Base-by-base conservation (phyloP, 2,113 vertebrate species). In the Glaucidium brasilianum region DNA sequence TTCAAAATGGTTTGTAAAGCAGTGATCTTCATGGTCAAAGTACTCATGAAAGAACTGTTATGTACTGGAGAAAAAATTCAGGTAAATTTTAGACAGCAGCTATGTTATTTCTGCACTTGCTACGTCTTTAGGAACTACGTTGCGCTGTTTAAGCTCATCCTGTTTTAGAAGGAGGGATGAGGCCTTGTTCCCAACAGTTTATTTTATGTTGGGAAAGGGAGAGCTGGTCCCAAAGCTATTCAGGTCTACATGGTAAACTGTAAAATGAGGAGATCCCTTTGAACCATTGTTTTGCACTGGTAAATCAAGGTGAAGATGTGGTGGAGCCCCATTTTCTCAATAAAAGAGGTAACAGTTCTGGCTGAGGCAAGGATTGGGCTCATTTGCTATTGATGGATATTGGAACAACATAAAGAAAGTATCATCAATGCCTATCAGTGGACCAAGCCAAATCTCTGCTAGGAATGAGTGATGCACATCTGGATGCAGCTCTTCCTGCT, bases 1-100 rank as follows among this genome's bases (percentile, higher is more conserved):
- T 88, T 96, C 21, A 73, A 79, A 81, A 73, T 69, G 35, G 35
- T 94, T 84, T 79, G 39, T 92, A 69, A 81, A 72, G 25, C 43
- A 93, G 34, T 68, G 60, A 71, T 72, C 43, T 75, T 79, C 17
- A 45, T 60, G 13, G 30, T 68, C 50, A 55, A 63, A 63, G 10
- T 72, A 53, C 59, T 66, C 10, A 66, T 39, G 50, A 41, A 11
- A 52, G 64, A 90, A 73, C 45, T 90, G 29, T 15, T 86, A 29
- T 43, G 41, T 47, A 37, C 49, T 94, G 34, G 30, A 95, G 62
- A 89, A 96, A 88, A 6, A 49, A 37, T 91, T 88, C n/a, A 79
- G 27, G 29, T 55, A 58, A 72, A 55, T 7, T 87, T 77, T n/a
- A 82, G 45, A 41, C 2, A 2, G 2, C 52, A 83, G 20, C 15